Evolutionary conservation across 2,113 vertebrate species (phyloP), one percentile per base, ranked within the genome.

Genomic region (Actinemys pallida): DNA sequence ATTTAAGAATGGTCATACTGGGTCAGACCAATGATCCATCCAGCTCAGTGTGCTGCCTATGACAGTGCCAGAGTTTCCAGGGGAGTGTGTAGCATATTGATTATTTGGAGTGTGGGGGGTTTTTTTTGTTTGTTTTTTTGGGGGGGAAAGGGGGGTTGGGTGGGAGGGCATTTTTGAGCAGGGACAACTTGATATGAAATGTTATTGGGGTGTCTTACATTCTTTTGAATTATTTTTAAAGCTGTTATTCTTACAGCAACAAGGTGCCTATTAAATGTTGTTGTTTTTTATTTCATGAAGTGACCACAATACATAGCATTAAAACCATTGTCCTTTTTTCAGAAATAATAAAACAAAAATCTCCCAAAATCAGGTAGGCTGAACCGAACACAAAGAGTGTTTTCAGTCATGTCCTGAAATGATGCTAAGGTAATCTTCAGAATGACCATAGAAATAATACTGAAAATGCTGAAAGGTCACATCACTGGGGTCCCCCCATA

Each of bases 251-350:
- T 94, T 83, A 6, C 50, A 45, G 24, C 81, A 19, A n/a, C 35
- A n/a, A 80, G 76, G 47, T 57, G 2, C 1, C 0, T 83, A n/a
- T 69, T 35, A 29, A 14, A 13, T n/a, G n/a, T n/a, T 16, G 2
- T 16, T 29, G 6, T 29, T 59, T 59, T 59, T 83, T 92, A 85
- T 89, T 56, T 1, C 85, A 8, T 91, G 35, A 53, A 49, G n/a
- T 10, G 91, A 24, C 47, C 92, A n/a, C 47, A 90, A 14, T 49
- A 69, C 20, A 1, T 76, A 92, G 29, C 9, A 86, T 45, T 76
- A 83, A 84, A 89, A 81, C 88, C 5, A 56, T 88, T 72, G 45
- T 80, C 42, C 1, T 89, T 52, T 84, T 10, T 2, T 85, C 50
- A 88, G 75, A 45, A 90, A 53, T 29, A 81, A 88, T 14, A 85